Evolutionary conservation across 2,888 invertebrate genomes (phyloP), one percentile per base, ranked within the genome.

Genomic region (Argyra leucocephala): DNA sequence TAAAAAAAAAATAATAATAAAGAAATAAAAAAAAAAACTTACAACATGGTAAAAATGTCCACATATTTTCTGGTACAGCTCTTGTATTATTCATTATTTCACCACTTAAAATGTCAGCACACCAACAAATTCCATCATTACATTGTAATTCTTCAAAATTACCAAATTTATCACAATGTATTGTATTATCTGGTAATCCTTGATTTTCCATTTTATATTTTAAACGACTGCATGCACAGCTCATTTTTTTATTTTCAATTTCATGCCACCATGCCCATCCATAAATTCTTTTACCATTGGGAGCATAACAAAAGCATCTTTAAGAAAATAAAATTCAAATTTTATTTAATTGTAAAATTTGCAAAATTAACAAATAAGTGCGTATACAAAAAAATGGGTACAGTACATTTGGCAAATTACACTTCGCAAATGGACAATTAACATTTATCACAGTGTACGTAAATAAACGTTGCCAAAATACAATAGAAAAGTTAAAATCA

Each of bases 61-160:
- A 85, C 73, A 87, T 81, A 5, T 74, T 76, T 71, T 85, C 82
- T 0, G 83, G 84, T 7, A 88, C 82, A 0, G 85, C 83, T 59
- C 81, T 76, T 15, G 83, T 80, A 57, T 74, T 77, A 37, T 75
- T 72, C 1, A 76, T 77, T 2, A 86, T 82, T 70, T 84, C 81
- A 22, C 88, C 88, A 63, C 85, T 87, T 73, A 74, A 80, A 1
- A 82, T 78, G 48, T 86, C 82, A 1, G 83, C 86, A 75, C 88
- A 89, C 88, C 88, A 88, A 73, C 89, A 89, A 69, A 86, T 73
- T 2, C 84, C 86, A 65, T 82, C 80, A 74, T 86, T 85, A 72
- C 88, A 89, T 73, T 89, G 89, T 31, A 89, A 74, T 23, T 81
- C 78, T 73, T 88, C 88, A 74, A 84, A 89, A 78, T 88, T 87